Evolutionary conservation across 2,113 vertebrate genomes (phyloP), one percentile per base, ranked within the genome.

Genomic region (Oncorhynchus keta): DNA sequence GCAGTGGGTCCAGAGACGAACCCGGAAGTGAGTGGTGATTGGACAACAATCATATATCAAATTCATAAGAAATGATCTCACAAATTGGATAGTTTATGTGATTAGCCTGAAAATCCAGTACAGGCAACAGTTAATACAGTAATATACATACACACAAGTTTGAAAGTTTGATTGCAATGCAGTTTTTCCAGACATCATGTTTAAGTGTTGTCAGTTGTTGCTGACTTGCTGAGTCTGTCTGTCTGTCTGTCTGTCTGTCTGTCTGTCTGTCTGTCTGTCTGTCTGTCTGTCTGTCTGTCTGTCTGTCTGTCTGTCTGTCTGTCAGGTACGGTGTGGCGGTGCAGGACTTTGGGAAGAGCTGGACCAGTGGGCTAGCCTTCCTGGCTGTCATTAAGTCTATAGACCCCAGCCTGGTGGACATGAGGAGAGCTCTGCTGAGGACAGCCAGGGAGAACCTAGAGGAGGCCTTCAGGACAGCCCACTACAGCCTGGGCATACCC

Each of bases 341-440:
- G 76, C 91, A 93, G 75, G 95, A 97, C 80, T 98, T 97, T 66
- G 91, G 95, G 4, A 93, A 90, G 87, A 97, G 97, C 78, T 99
- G 97, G 97, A 94, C 92, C 77, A 97, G 94, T 4, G 97, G 97
- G 26, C 86, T 97, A 75, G 96, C 96, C 6, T 97, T 99, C 87
- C 90, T 97, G 73, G 95, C 95, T 0, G 3, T 97, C 76, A 95
- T 99, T 76, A 96, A 97, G 90, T 94, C 95, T 76, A 94, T 97
- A 39, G 92, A 96, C 74, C 94, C 92, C 68, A 93, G 87, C 74
- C 84, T 97, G 83, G 95, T 97, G 39, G 94, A 70, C 68, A 48
- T 70, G 45, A 48, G 68, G 22, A 49, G 68, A 70, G n/a, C 35
- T 24, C 45, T 70, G 8, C 22, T 49, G 35, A 49, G 45, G 45